phyloP scores from a whole-genome alignment of 2,888 invertebrate species.

The Maniola hyperantus region DNA sequence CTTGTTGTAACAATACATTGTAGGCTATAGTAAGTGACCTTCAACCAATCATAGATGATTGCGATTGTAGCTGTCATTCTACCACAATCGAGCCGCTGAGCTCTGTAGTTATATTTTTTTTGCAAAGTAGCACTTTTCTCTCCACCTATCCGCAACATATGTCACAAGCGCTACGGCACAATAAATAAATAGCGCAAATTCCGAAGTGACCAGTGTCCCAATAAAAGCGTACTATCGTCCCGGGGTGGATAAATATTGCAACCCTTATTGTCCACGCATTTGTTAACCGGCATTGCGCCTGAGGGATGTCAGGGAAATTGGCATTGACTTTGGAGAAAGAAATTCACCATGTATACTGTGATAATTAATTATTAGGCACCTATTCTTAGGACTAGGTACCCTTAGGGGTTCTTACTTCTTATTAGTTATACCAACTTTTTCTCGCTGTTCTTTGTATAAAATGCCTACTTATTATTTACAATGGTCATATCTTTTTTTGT shows the following conservation, averaged over 20 bases:
- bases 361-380: constrained; percentile 13
- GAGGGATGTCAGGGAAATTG: constrained; percentile 31
- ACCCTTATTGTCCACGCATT: constrained; percentile 48
- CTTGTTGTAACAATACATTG: too few species aligned
- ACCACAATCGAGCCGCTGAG: too few species aligned
- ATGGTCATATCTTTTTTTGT: too few species aligned
- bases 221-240: constrained; percentile 70
- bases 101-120: too few species aligned
- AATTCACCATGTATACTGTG: constrained; percentile 9
- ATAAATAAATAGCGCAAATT: constrained; percentile 81
- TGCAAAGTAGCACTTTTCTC: constrained; percentile 50
- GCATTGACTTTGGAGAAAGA: constrained; percentile 16
- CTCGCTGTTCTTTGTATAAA: too few species aligned
- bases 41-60: too few species aligned
- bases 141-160: constrained; percentile 59
- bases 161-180: constrained; percentile 70
- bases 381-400: too few species aligned
- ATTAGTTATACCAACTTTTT: too few species aligned
- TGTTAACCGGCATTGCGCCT: constrained; percentile 40
- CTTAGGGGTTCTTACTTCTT: not conserved
- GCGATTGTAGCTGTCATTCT: too few species aligned
- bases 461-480: too few species aligned
- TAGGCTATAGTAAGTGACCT: too few species aligned
- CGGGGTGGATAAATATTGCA: constrained; percentile 69
- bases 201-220: constrained; percentile 80